These are phyloP conservation scores for Archips xylosteana DNA, from an alignment of 2,888 invertebrate genomes.

Conservation along the genomic window DNA sequence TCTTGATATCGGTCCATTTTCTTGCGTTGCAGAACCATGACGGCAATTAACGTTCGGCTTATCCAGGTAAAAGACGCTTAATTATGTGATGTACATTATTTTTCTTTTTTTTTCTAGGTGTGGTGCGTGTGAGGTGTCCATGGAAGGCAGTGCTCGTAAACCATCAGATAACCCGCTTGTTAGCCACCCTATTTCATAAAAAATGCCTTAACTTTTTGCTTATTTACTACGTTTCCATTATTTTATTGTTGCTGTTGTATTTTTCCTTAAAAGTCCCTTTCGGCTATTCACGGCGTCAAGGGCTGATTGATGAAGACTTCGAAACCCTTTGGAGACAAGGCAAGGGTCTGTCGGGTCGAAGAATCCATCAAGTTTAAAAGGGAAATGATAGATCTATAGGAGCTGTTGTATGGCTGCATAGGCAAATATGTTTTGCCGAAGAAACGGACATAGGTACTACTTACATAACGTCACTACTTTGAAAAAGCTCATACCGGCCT, in stretches of 20 bases:
- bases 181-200: too few relatives aligned
- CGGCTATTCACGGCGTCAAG: constrained; percentile 58
- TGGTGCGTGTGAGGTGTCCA: too few relatives aligned
- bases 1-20: too few relatives aligned
- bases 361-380: constrained; percentile 22
- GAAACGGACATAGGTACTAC: not conserved
- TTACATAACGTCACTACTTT: too few relatives aligned
- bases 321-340: constrained; percentile 55
- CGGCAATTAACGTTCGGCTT: too few relatives aligned
- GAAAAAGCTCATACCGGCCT: too few relatives aligned
- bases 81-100: too few relatives aligned
- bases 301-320: constrained; percentile 65
- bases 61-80: too few relatives aligned
- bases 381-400: not conserved
- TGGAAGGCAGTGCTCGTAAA: too few relatives aligned
- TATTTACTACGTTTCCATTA: constrained; percentile 9
- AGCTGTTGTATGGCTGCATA: not conserved
- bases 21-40: too few relatives aligned
- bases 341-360: constrained; percentile 44
- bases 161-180: too few relatives aligned
- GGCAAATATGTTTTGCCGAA: not conserved
- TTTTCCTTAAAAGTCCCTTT: constrained; percentile 60
- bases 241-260: constrained; percentile 44
- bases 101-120: too few relatives aligned
- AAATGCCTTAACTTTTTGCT: not conserved